Conservation (phyloP, 2,888 invertebrate species). For the Caenorhabditis sp. region DNA sequence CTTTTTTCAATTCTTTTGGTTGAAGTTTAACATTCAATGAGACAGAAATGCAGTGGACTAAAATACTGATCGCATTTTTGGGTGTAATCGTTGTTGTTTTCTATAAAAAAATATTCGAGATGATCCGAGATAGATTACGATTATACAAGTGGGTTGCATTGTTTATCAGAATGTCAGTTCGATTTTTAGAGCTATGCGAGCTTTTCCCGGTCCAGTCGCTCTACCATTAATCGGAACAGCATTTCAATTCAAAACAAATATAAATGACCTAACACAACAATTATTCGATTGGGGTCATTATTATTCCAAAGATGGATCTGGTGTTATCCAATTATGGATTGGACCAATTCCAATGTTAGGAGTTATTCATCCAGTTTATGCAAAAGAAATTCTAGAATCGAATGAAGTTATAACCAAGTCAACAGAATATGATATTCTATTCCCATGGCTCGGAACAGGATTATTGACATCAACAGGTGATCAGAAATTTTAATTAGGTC, state of each 20-base stretch:
- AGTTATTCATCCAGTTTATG: constrained; percentile 41
- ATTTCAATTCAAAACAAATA: constrained; percentile 24
- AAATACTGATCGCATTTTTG: background rate
- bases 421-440: constrained; percentile 72
- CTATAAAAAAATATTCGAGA: constrained; percentile 22
- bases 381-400: constrained; percentile 63
- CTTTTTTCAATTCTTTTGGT: background rate
- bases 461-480: constrained; percentile 70
- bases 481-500: background rate
- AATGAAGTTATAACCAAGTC: constrained; percentile 71
- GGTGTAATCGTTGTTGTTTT: constrained; percentile 12
- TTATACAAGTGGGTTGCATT: constrained; percentile 9
- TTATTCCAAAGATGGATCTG: constrained; percentile 14
- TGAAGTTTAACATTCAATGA: background rate
- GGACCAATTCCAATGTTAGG: constrained; percentile 50
- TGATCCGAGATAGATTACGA: constrained; percentile 13
- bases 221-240: constrained; percentile 28
- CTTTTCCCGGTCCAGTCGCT: constrained; percentile 20
- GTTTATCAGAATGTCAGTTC: background rate
- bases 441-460: constrained; percentile 74
- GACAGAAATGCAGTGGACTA: constrained; percentile 8
- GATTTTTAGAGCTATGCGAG: constrained; percentile 10
- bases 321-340: constrained; percentile 36
- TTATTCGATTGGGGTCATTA: constrained; percentile 13
- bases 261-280: constrained; percentile 9